Conservation (phyloP, 2,113 vertebrate genomes). For the Puffinus mauretanicus region DNA sequence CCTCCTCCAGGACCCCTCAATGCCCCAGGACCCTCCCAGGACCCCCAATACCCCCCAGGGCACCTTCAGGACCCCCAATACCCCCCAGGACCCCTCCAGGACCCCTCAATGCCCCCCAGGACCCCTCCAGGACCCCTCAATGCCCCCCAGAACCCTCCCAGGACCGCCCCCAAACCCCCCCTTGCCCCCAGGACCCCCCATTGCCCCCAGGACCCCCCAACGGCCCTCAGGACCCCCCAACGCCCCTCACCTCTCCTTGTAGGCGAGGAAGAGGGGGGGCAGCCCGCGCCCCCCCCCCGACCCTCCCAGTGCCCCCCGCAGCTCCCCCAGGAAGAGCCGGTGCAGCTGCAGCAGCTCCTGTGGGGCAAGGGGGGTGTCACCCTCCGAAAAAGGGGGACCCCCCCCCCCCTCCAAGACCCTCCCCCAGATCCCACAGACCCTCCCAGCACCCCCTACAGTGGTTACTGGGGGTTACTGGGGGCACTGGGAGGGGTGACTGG, state of each 20-base stretch:
- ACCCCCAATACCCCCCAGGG: too few species aligned
- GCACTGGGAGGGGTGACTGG: background rate
- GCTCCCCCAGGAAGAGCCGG: conserved; percentile 75
- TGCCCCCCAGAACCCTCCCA: background rate
- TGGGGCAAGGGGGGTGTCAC: background rate
- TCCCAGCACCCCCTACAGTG: background rate
- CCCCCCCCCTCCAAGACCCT: background rate
- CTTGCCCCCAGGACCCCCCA: too few species aligned
- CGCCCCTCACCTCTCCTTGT: too few species aligned
- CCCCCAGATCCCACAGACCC: background rate
- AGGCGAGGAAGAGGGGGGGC: conserved; percentile 24
- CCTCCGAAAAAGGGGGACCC: background rate
- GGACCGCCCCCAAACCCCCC: background rate
- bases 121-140: background rate
- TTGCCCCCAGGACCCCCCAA: background rate
- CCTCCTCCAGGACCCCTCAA: background rate
- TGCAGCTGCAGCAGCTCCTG: conserved; percentile 84
- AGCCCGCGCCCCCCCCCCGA: conserved; percentile 67
- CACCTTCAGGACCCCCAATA: background rate
- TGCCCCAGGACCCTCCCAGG: background rate
- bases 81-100: background rate
- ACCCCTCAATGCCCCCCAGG: too few species aligned
- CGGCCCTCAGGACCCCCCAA: background rate
- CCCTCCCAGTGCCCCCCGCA: conserved; percentile 72
- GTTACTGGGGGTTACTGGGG: background rate